phyloP scores from a whole-genome alignment of 2,888 invertebrate genomes.

The Lamellibrachia satsuma region DNA sequence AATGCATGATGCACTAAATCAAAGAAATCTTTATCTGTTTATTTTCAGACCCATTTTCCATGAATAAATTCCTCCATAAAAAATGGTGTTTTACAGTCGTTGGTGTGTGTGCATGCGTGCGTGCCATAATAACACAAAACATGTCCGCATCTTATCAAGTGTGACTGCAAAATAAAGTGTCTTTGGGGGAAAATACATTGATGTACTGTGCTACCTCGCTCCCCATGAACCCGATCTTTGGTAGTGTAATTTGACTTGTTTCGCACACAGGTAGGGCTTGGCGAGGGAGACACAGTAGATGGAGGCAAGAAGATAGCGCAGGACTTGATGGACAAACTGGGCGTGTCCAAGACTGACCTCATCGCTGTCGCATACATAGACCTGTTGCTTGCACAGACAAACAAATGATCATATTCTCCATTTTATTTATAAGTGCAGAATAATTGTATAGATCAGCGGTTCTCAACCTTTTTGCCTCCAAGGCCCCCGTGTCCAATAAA shows the following conservation, averaged over 20 bases:
- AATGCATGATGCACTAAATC: background rate
- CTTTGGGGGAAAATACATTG: too few species aligned
- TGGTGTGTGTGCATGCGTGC: too few species aligned
- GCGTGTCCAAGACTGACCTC: constrained; percentile 73
- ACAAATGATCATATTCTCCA: background rate
- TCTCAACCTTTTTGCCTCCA: too few species aligned
- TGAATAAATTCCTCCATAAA: too few species aligned
- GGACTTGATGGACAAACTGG: constrained; percentile 75
- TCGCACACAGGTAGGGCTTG: constrained; percentile 72
- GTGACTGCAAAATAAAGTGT: too few species aligned
- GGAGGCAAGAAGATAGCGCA: constrained; percentile 78
- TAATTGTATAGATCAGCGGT: background rate
- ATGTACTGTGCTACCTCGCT: too few species aligned
- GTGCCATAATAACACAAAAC: too few species aligned
- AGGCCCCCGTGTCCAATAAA: too few species aligned
- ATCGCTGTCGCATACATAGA: constrained; percentile 82
- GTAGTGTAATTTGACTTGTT: background rate
- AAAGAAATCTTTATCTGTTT: background rate
- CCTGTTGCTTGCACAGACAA: constrained; percentile 65
- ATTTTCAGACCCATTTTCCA: too few species aligned
- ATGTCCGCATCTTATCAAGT: too few species aligned
- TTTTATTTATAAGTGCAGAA: background rate
- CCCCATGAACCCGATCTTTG: too few species aligned
- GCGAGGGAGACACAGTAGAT: constrained; percentile 74
- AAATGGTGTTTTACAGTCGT: too few species aligned